These are phyloP conservation scores for Rhyzopertha dominica DNA, from an alignment of 1,140 invertebrate species.

Conservation along the genomic window DNA sequence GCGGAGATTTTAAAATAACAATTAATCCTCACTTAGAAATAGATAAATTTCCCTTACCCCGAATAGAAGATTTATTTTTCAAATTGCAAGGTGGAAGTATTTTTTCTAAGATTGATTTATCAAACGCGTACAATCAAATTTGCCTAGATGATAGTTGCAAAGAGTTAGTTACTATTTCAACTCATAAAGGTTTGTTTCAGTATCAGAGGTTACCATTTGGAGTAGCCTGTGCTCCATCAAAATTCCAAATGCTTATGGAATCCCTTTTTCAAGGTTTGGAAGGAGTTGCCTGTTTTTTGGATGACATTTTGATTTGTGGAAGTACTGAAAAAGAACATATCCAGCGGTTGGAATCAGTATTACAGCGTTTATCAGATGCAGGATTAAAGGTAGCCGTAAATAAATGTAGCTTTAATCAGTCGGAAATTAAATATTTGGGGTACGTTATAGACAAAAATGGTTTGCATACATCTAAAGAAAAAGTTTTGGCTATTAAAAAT, in stretches of 20 bases:
- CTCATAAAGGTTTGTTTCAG: constrained; percentile 9
- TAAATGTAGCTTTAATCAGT: too few species aligned
- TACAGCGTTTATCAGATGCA: too few species aligned
- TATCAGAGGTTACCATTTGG: too few species aligned
- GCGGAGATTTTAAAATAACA: constrained; percentile 34
- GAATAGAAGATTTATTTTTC: constrained; percentile 35
- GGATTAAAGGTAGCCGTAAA: too few species aligned
- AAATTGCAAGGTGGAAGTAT: constrained; percentile 26
- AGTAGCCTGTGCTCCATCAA: constrained; percentile 11
- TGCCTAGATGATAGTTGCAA: neutral
- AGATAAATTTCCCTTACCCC: constrained; percentile 39
- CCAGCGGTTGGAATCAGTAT: too few species aligned
- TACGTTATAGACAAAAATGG: constrained; percentile 33
- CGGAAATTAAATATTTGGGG: too few species aligned
- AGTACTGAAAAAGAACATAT: too few species aligned
- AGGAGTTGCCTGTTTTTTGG: too few species aligned
- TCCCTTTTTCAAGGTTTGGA: constrained; percentile 21
- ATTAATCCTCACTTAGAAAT: constrained; percentile 39
- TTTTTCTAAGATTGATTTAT: constrained; percentile 28
- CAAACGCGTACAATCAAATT: constrained; percentile 29
- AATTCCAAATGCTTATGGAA: constrained; percentile 11
- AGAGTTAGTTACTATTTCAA: constrained; percentile 2
- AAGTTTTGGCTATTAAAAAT: too few species aligned
- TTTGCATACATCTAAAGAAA: constrained; percentile 29
- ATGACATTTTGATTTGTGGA: too few species aligned